Base-by-base conservation (phyloP, 2,888 invertebrate genomes). In the Phorcus lineatus region DNA sequence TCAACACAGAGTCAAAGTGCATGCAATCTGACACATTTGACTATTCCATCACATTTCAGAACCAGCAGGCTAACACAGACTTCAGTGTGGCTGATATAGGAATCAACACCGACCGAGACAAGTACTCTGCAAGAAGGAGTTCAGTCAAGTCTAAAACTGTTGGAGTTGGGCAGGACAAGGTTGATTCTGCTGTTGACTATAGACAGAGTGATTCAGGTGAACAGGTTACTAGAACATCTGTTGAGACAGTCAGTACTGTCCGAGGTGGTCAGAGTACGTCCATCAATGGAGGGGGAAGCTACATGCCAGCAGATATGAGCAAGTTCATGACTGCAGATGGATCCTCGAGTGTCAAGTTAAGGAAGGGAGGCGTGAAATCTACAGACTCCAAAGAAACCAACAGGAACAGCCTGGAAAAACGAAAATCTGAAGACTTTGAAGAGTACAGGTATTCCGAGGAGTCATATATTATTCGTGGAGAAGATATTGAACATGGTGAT, bases 1-100 rank as follows among this genome's bases (percentile, higher is more conserved):
- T 85, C 75, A 90, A 90, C 82, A 91, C 91, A 40, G 84, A 86
- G n/a, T 67, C 85, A 17, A 81, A 81, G 74, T 83, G 88, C 24
- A 70, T 83, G 28, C 76, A 80, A 36, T 83, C 84, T 16, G 80
- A 83, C 17, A 84, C 86, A 62, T 87, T 83, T 84, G 85, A 84
- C 28, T 77, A 86, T 40, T 81, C 84, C 28, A 82, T 87, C 24
- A 77, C 80, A 22, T 86, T 84, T 53, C 78, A 81, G 36, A 74
- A 82, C 22, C 62, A 81, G 36, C 78, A 79, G 22, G 17, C 81
- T n/a, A 86, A 85, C 77, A 81, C 84, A 0, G 76, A 53, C 16
- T 78, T 67, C 28, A 40, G 81, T 22, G 53, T 81, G 17, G 24
- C 31, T 17, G 81, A 83, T 31, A 79, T 77, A 52, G 84, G 85